Evolutionary conservation across 2,888 invertebrate species (phyloP), one percentile per base, ranked within the genome.

Genomic region (Hecatera dysodea): DNA sequence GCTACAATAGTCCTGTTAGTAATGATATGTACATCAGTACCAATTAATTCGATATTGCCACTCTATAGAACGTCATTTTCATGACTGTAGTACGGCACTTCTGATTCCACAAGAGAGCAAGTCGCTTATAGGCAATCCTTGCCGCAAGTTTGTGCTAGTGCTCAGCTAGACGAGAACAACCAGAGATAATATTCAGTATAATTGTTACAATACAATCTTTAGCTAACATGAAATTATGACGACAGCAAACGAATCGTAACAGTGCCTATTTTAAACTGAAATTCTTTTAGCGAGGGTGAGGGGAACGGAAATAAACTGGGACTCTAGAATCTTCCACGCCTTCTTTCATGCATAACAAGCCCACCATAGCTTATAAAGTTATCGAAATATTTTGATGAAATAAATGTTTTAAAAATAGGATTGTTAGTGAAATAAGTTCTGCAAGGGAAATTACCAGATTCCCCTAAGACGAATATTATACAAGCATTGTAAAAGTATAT

Each of bases 251-350:
- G 8, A 9, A 22, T 29, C 36, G 8, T 39, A 22, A 67, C 12
- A 48, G 19, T 27, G 15, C n/a, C n/a, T 22, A 48, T 68, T 48
- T 67, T 59, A 27, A 39, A 39, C 27, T 29, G 22, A 48, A n/a
- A 65, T 2, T 12, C n/a, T n/a, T 68, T 24, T 15, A 29, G 11
- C 22, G 19, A 22, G 19, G 9, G 36, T 11, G 50, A 52, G 50
- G 27, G 67, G 15, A 42, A 42, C 8, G 22, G 55, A 48, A 29
- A 55, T 55, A 59, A n/a, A 11, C 4, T 4, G 6, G 8, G 19
- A 6, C 12, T 72, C 27, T 22, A 29, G 27, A 57, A 56, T 12
- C 19, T 3, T 44, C 52, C 24, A 39, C 27, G 22, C 27, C 24
- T n/a, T n/a, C 12, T 3, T 42, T 69, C 12, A 42, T 33, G 17